Evolutionary conservation across 2,113 vertebrate species (phyloP).

Genomic region (Myotis yumanensis): DNA sequence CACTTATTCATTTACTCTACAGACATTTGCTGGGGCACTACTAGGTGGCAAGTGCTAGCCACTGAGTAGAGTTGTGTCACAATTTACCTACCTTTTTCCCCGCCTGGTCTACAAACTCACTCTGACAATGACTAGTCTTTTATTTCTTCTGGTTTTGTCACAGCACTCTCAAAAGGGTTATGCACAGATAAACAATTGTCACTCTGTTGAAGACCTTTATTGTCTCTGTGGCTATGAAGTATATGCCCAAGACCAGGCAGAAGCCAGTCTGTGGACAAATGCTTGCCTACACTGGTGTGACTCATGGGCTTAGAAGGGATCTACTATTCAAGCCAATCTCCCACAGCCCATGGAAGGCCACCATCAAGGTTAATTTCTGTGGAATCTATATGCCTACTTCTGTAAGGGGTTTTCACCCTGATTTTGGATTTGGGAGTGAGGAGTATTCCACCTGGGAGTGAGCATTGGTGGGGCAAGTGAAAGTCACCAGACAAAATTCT

Average conservation of each 20-base stretch:
- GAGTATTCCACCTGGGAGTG: background rate
- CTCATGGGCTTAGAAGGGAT: background rate
- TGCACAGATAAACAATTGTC: background rate
- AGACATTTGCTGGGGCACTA: background rate
- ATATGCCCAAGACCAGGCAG: no score
- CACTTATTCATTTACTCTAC: background rate
- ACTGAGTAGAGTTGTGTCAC: no score
- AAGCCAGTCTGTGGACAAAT: background rate
- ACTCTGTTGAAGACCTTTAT: background rate
- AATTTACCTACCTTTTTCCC: background rate
- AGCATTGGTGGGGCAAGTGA: background rate
- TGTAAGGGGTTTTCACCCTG: background rate
- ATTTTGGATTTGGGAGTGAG: background rate
- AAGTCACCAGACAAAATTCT: background rate
- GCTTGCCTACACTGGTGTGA: no score
- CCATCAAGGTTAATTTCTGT: background rate
- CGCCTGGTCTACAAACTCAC: background rate
- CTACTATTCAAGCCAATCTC: background rate
- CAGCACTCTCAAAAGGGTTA: background rate
- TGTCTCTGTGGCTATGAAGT: no score
- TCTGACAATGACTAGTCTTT: background rate
- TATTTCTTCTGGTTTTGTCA: background rate
- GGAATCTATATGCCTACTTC: background rate
- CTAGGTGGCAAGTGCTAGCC: background rate
- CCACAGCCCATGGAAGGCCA: background rate